A percentile compares a stretch with the other conserved stretches of the same genome.
phyloP scores from a whole-genome alignment of 2,797 vertebrate genomes.

The Austrolebias charrua region DNA sequence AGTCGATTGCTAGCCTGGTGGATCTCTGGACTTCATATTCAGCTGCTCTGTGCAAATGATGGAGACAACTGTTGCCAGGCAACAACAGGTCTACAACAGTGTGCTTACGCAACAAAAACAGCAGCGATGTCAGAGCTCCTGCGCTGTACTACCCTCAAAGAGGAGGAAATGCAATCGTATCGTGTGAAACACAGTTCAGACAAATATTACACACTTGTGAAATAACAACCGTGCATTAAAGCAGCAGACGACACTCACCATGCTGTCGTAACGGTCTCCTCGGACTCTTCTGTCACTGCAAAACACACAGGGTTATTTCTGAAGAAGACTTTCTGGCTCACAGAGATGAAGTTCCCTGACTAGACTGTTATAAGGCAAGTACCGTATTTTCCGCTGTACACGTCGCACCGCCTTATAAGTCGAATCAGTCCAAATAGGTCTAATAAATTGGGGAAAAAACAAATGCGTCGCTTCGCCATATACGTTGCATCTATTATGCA shows the following conservation, averaged over 20 bases:
- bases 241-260: slow-evolving; percentile 79
- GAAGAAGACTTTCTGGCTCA: background rate
- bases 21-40: slow-evolving; percentile 76
- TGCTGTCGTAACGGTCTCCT: slow-evolving; percentile 93
- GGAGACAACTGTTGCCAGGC: slow-evolving; percentile 83
- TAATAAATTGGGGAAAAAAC: too few species aligned
- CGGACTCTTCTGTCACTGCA: slow-evolving; percentile 87
- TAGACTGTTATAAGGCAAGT: slow-evolving; percentile 2
- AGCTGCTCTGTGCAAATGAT: slow-evolving; percentile 78
- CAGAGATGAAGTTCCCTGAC: background rate
- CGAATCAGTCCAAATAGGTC: too few species aligned
- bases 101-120: slow-evolving; percentile 60
- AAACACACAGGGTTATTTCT: background rate
- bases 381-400: background rate
- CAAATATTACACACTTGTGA: background rate
- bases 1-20: slow-evolving; percentile 71
- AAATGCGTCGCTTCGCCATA: too few species aligned
- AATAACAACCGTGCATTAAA: background rate
- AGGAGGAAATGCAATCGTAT: slow-evolving; percentile 48
- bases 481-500: too few species aligned
- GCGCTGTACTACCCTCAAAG: slow-evolving; percentile 61
- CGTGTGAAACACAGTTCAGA: slow-evolving; percentile 29
- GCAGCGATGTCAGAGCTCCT: slow-evolving; percentile 56
- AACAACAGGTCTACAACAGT: slow-evolving; percentile 77
- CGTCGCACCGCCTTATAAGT: background rate